Evolutionary conservation across 2,113 vertebrate genomes (phyloP).

Genomic region (Globicephala melas): DNA sequence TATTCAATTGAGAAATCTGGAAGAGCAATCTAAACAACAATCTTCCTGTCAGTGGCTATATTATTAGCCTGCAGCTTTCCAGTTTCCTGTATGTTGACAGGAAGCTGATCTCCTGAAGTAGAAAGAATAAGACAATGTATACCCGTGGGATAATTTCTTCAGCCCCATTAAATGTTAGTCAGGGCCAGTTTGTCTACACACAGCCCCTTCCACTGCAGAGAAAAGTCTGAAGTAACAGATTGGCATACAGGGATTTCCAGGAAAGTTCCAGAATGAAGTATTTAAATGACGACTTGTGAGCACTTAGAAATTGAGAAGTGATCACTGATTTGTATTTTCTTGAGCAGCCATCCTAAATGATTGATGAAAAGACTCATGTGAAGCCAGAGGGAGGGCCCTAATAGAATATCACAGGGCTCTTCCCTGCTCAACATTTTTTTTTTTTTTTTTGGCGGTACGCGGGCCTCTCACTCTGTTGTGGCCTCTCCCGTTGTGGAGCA

Average conservation of each 20-base stretch:
- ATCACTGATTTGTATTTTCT: not conserved
- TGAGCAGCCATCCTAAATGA: not conserved
- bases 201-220: not conserved
- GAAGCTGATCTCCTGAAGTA: slow-evolving; percentile 28
- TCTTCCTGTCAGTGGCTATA: slow-evolving; percentile 51
- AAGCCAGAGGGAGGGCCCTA: not conserved
- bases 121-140: slow-evolving; percentile 43
- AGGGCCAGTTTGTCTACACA: not conserved
- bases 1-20: slow-evolving; percentile 56
- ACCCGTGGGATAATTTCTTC: not conserved
- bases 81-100: slow-evolving; percentile 38
- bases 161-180: slow-evolving; percentile 27
- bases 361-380: not conserved
- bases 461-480: no score
- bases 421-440: not conserved
- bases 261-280: not conserved
- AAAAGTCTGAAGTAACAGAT: not conserved
- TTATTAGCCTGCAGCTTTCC: slow-evolving; percentile 45
- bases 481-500: no score
- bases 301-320: not conserved
- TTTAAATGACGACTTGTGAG: not conserved
- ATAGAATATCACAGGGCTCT: not conserved
- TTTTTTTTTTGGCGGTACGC: no score
- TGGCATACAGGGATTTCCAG: not conserved
- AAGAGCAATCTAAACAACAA: slow-evolving; percentile 31